These are phyloP conservation scores for Tipula confusa DNA, from an alignment of 2,888 invertebrate genomes.

Conservation along the genomic window DNA sequence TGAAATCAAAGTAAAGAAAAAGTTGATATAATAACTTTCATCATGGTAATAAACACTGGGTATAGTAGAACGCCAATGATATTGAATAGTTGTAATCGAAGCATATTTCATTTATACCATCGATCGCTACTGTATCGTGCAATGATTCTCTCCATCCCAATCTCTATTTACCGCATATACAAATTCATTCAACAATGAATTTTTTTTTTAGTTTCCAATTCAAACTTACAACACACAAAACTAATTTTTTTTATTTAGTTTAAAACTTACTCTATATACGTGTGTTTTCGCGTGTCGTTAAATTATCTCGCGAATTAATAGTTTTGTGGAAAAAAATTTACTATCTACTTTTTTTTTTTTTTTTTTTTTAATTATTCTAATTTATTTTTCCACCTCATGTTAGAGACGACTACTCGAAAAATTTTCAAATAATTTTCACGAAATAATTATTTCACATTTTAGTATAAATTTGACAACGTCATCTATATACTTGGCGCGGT, in stretches of 20 bases:
- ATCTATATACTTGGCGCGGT: not conserved
- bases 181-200: constrained; percentile 15
- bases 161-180: not conserved
- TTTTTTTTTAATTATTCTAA: not conserved
- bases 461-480: not conserved
- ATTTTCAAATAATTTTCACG: not conserved
- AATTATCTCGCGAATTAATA: not conserved
- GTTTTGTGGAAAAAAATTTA: too few relatives aligned
- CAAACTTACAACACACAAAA: not conserved
- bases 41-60: not conserved
- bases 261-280: not conserved
- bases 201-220: not conserved
- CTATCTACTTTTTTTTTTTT: too few relatives aligned
- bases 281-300: not conserved
- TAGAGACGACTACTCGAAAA: not conserved
- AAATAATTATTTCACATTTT: not conserved
- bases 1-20: not conserved
- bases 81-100: not conserved
- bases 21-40: not conserved
- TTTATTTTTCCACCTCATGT: not conserved
- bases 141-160: not conserved
- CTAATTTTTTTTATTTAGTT: not conserved
- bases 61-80: not conserved
- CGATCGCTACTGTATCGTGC: not conserved
- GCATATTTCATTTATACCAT: not conserved